These are phyloP conservation scores for Microctenopoma lineatum DNA, from an alignment of 2,797 vertebrate species.

Conservation along the genomic window DNA sequence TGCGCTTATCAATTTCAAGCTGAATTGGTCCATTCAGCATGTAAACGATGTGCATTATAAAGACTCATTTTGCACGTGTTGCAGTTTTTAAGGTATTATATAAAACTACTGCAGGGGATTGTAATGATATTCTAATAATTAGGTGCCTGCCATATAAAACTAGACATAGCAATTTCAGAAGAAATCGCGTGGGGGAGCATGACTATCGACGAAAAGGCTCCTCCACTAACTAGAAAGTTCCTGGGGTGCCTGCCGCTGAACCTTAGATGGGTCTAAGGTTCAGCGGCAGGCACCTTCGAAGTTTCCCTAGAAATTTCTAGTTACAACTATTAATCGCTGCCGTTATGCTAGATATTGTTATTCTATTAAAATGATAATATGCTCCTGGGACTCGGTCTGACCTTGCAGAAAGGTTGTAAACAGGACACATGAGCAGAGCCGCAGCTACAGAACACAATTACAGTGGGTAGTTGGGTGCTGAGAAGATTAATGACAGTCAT, in stretches of 20 bases:
- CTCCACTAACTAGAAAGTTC: too few species aligned
- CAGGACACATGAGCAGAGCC: background rate
- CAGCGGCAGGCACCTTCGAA: too few species aligned
- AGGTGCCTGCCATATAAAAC: too few species aligned
- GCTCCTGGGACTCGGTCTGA: background rate
- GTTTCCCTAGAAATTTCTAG: too few species aligned
- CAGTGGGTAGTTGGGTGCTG: background rate
- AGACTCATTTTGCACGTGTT: background rate
- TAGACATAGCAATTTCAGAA: too few species aligned
- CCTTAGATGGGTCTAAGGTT: too few species aligned
- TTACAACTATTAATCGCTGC: background rate
- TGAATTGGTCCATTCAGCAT: constrained; percentile 23
- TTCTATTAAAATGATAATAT: constrained; percentile 41
- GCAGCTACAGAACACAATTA: constrained; percentile 2
- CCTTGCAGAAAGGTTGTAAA: constrained; percentile 15
- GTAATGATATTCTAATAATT: background rate
- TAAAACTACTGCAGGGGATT: background rate
- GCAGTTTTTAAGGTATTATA: constrained; percentile 4
- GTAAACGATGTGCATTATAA: constrained; percentile 19
- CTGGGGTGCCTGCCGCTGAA: too few species aligned
- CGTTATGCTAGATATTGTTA: background rate
- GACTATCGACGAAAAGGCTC: too few species aligned
- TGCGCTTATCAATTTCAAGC: constrained; percentile 31
- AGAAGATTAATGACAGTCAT: constrained; percentile 7
- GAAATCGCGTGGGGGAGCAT: too few species aligned